Percentiles rank a stretch among this genome's conserved stretches.
Conservation (phyloP, 2,113 vertebrate genomes). For the Lycocorax pyrrhopterus region DNA sequence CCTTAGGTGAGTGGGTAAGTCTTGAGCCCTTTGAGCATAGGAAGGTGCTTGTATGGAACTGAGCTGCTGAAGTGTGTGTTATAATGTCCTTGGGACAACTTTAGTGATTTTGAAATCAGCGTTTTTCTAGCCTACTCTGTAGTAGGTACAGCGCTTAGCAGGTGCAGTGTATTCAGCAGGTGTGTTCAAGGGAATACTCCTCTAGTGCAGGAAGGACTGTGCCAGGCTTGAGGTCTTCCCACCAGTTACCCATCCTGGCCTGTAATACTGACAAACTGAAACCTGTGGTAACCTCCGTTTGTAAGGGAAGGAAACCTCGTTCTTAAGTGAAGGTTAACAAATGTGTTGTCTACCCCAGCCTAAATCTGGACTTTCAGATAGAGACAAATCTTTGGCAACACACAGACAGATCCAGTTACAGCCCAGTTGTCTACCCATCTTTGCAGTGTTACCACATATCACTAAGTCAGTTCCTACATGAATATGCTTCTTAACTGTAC, state of each 20-base stretch:
- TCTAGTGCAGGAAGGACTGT: neutral
- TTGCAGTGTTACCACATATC: slow-evolving; percentile 48
- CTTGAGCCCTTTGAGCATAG: neutral
- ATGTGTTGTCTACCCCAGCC: neutral
- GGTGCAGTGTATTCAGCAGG: neutral
- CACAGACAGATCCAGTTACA: slow-evolving; percentile 8
- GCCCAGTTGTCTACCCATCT: slow-evolving; percentile 39
- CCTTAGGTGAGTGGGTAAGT: neutral
- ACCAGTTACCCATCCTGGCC: neutral
- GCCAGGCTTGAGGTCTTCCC: neutral
- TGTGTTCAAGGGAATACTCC: neutral
- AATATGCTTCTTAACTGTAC: neutral
- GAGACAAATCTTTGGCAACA: slow-evolving; percentile 19
- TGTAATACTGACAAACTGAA: neutral
- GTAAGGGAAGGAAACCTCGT: neutral
- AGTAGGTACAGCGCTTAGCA: neutral
- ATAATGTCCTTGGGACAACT: neutral
- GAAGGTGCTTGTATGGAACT: neutral
- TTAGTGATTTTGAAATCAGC: neutral
- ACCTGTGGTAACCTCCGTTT: neutral
- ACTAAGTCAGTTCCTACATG: neutral
- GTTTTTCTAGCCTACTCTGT: neutral
- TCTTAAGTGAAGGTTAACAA: slow-evolving; percentile 14
- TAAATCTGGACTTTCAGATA: neutral
- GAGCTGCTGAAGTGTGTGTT: neutral